Percentiles rank a stretch among this genome's conserved stretches.
Evolutionary conservation across 2,888 invertebrate species (phyloP).

Genomic region (Conus canariensis): DNA sequence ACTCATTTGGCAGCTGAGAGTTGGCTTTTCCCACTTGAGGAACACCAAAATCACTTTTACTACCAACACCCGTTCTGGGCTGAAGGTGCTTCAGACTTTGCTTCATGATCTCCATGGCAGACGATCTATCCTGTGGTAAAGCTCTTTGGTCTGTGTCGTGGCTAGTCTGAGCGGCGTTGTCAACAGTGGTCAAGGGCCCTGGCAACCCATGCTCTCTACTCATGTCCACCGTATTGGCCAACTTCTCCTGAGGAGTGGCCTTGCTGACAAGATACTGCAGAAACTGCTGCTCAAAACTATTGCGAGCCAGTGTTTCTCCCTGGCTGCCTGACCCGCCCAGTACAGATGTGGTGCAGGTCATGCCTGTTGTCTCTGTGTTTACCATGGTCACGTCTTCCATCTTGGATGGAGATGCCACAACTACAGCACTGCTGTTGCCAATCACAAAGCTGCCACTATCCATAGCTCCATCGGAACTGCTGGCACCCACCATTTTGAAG

Average conservation of each 20-base stretch:
- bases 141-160: background rate
- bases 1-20: background rate
- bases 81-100: background rate
- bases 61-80: background rate
- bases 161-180: background rate
- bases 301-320: background rate
- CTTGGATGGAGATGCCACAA: conserved; percentile 2
- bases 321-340: background rate
- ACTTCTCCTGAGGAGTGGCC: conserved; percentile 25
- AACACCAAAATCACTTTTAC: background rate
- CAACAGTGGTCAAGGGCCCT: background rate
- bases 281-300: conserved; percentile 26
- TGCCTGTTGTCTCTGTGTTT: background rate
- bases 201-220: background rate
- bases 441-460: conserved; percentile 22
- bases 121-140: background rate
- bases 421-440: background rate
- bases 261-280: conserved; percentile 31
- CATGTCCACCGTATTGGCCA: background rate
- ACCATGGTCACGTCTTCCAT: background rate
- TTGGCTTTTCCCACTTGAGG: background rate
- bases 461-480: background rate
- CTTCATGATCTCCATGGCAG: background rate
- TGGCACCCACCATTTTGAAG: conserved; percentile 40
- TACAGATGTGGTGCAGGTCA: background rate